Conservation (phyloP, 1,140 invertebrate species). For the Drosophila obscura region DNA sequence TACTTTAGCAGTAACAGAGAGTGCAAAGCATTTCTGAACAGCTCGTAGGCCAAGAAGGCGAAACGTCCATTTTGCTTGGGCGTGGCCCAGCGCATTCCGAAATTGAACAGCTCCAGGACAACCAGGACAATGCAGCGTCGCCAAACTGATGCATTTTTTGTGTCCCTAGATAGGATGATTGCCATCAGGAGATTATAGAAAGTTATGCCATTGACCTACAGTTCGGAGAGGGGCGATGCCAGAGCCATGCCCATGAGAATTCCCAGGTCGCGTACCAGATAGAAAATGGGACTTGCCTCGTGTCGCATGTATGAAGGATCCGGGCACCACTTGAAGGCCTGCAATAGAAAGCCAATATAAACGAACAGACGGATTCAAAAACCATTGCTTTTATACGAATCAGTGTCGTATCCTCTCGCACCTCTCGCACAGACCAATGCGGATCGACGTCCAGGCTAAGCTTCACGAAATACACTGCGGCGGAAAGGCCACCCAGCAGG, state of each 20-base stretch:
- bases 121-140: slow-evolving; percentile 43
- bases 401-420: slow-evolving; percentile 11
- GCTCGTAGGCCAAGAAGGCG: slow-evolving; percentile 61
- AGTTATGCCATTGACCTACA: slow-evolving; percentile 30
- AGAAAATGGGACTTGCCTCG: slow-evolving; percentile 67
- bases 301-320: slow-evolving; percentile 70
- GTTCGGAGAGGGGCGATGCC: slow-evolving; percentile 48
- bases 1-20: slow-evolving; percentile 38
- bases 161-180: slow-evolving; percentile 1
- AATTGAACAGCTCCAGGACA: slow-evolving; percentile 48
- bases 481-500: slow-evolving; percentile 32
- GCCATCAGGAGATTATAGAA: neutral
- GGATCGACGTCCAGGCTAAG: slow-evolving; percentile 59
- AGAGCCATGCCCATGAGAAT: slow-evolving; percentile 69
- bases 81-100: slow-evolving; percentile 38
- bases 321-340: slow-evolving; percentile 80
- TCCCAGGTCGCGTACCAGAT: slow-evolving; percentile 66
- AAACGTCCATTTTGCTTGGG: slow-evolving; percentile 64
- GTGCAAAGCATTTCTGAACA: slow-evolving; percentile 52
- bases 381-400: neutral
- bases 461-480: slow-evolving; percentile 64
- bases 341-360: neutral
- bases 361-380: neutral
- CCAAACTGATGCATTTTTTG: neutral
- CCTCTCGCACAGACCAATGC: slow-evolving; percentile 78